Evolutionary conservation across 2,113 vertebrate species (phyloP).

Genomic region (Kryptolebias marmoratus): DNA sequence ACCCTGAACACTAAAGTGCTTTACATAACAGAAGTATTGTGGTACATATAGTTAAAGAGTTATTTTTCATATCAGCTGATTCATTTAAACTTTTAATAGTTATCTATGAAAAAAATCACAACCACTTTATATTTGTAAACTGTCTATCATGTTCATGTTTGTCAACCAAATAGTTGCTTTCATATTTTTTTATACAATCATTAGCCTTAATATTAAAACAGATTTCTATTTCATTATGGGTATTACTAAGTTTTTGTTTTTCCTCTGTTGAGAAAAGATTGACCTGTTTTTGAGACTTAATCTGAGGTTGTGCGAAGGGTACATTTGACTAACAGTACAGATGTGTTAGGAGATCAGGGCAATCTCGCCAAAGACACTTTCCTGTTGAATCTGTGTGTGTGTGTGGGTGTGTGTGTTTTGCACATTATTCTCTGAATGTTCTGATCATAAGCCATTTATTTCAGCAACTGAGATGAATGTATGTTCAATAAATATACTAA

Average conservation of each 20-base stretch:
- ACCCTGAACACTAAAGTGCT: constrained; percentile 53
- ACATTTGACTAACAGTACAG: constrained; percentile 51
- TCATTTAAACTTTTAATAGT: constrained; percentile 29
- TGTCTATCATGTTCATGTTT: constrained; percentile 49
- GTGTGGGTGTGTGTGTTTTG: constrained; percentile 38
- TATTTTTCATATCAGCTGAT: constrained; percentile 61
- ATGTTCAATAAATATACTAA: constrained; percentile 72
- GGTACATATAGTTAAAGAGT: constrained; percentile 43
- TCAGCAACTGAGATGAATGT: constrained; percentile 59
- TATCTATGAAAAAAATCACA: constrained; percentile 38
- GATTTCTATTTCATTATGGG: constrained; percentile 30
- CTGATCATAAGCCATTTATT: constrained; percentile 68
- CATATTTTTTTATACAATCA: constrained; percentile 49
- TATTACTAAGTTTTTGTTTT: constrained; percentile 31
- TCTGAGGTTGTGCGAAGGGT: constrained; percentile 48
- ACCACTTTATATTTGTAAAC: constrained; percentile 66
- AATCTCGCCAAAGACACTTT: constrained; percentile 70
- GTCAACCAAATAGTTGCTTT: constrained; percentile 63
- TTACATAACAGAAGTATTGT: constrained; percentile 49
- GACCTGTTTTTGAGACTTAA: constrained; percentile 28
- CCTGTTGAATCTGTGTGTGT: constrained; percentile 25
- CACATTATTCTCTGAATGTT: constrained; percentile 66
- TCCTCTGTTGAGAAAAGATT: constrained; percentile 27
- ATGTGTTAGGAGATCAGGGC: constrained; percentile 55
- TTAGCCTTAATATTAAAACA: constrained; percentile 52